Percentiles rank a stretch among this genome's conserved stretches.
These are phyloP conservation scores for Capreolus pygargus DNA, from an alignment of 2,113 vertebrate species.

Conservation along the genomic window DNA sequence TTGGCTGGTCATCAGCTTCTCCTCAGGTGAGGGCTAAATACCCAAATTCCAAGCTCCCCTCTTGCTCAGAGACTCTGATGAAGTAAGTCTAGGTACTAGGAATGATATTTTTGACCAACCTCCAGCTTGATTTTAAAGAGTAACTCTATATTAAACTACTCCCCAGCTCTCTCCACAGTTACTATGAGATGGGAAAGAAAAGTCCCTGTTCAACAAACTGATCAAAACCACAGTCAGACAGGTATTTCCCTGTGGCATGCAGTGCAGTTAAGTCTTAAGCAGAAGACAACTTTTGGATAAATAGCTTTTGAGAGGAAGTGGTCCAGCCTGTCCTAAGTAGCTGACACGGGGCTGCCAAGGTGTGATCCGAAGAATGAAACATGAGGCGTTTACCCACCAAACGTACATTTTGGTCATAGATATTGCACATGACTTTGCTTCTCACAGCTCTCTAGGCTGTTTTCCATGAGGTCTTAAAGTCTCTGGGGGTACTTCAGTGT, in stretches of 20 bases:
- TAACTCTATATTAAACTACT: neutral
- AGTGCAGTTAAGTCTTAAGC: neutral
- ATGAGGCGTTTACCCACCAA: neutral
- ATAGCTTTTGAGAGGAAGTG: neutral
- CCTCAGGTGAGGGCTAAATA: neutral
- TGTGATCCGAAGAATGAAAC: neutral
- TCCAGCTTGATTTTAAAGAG: neutral
- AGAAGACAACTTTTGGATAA: neutral
- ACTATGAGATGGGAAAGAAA: neutral
- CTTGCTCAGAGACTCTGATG: neutral
- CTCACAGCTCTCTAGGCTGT: neutral
- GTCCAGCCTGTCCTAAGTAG: neutral
- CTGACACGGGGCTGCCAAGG: neutral
- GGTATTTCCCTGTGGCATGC: neutral
- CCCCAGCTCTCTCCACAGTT: neutral
- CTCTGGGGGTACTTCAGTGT: neutral
- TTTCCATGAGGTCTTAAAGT: neutral
- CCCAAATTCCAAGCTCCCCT: neutral
- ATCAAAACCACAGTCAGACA: neutral
- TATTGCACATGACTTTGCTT: neutral
- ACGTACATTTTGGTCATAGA: neutral
- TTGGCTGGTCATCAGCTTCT: neutral
- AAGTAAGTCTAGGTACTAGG: neutral
- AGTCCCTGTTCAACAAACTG: neutral
- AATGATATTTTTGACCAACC: neutral